These are phyloP conservation scores for Dicerorhinus sumatrensis DNA, from an alignment of 2,113 vertebrate genomes.

Conservation along the genomic window DNA sequence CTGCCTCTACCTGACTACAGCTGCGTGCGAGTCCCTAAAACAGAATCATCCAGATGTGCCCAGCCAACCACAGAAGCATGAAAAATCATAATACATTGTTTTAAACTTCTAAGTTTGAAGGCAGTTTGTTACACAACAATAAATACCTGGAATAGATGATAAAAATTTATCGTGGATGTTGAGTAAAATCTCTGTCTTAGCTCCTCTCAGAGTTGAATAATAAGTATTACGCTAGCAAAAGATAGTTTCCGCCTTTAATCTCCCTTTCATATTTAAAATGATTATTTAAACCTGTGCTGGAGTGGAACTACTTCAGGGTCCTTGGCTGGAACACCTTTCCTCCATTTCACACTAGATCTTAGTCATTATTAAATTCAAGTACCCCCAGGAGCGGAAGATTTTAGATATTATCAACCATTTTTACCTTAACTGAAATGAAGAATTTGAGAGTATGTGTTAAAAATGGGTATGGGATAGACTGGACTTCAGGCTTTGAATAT, in stretches of 20 bases:
- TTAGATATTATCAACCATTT: neutral
- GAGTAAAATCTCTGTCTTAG: neutral
- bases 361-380: conserved; percentile 22
- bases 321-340: neutral
- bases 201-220: neutral
- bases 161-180: neutral
- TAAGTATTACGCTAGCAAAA: neutral
- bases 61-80: neutral
- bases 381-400: neutral
- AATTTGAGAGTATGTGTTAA: neutral
- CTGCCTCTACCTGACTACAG: neutral
- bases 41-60: neutral
- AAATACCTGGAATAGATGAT: neutral
- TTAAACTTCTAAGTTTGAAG: neutral
- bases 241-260: neutral
- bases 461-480: neutral
- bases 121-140: neutral
- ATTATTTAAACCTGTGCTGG: neutral
- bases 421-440: neutral
- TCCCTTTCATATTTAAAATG: neutral
- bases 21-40: neutral
- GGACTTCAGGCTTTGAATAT: neutral
- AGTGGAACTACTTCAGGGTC: neutral
- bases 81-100: neutral
- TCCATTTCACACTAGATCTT: neutral